A percentile compares a stretch with the other conserved stretches of the same genome.
These are phyloP conservation scores for Harlomillsia oculata DNA, from an alignment of 1,140 invertebrate species.

Conservation along the genomic window DNA sequence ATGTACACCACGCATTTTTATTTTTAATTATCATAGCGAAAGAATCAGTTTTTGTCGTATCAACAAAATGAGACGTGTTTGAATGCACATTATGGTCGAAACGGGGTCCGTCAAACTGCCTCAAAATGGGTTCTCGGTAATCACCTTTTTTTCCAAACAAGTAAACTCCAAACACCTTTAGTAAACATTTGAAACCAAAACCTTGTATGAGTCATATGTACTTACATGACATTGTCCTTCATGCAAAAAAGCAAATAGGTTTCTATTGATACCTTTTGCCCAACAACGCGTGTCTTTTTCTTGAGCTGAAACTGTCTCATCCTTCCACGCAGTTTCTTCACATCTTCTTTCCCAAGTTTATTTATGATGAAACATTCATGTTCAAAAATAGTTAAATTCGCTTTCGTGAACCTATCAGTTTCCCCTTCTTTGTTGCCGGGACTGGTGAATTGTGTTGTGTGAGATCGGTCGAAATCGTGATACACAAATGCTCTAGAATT, in stretches of 20 bases:
- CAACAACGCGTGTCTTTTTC: background rate
- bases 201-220: background rate
- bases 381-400: background rate
- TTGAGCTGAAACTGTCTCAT: background rate
- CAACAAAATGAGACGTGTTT: too few species aligned
- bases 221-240: background rate
- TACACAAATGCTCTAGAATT: background rate
- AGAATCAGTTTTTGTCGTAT: background rate
- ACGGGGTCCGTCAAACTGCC: background rate
- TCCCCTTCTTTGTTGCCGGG: background rate
- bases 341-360: background rate
- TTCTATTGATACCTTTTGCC: background rate
- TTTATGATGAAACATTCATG: background rate
- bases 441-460: background rate
- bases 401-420: background rate
- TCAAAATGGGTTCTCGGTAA: background rate
- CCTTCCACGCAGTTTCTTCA: background rate
- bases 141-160: background rate
- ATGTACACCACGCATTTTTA: too few species aligned
- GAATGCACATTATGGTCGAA: background rate
- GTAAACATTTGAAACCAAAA: background rate
- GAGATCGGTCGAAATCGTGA: background rate
- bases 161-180: background rate
- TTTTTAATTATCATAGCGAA: slow-evolving; percentile 3
- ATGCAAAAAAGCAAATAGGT: background rate